Evolutionary conservation across 2,797 vertebrate genomes (phyloP).

Genomic region (Buceros bicornis): DNA sequence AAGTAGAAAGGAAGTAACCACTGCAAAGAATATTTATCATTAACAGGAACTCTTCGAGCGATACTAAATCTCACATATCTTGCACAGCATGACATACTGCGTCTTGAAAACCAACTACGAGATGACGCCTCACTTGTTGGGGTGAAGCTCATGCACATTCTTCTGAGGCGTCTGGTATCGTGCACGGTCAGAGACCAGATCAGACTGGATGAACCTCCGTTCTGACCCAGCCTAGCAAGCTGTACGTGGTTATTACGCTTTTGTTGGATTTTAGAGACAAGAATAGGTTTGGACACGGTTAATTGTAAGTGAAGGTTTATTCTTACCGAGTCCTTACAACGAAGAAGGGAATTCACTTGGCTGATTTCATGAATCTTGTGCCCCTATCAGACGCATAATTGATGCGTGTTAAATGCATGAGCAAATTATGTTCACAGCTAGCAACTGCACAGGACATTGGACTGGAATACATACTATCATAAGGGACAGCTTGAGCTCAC

Average conservation of each 20-base stretch:
- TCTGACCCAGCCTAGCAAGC: background rate
- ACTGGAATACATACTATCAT: background rate
- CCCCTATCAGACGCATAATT: background rate
- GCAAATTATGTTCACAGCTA: background rate
- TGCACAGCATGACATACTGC: background rate
- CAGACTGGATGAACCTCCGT: background rate
- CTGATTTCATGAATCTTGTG: background rate
- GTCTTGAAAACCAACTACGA: background rate
- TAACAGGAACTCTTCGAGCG: background rate
- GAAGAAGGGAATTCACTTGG: background rate
- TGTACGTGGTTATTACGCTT: background rate
- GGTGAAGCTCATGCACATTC: background rate
- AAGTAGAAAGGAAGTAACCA: background rate
- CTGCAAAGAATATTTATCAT: background rate
- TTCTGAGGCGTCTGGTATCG: background rate
- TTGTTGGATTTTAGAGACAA: background rate
- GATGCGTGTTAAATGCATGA: background rate
- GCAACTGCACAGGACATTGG: background rate
- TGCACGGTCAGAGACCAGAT: background rate
- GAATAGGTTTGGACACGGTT: background rate
- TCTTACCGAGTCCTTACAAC: background rate
- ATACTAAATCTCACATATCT: background rate
- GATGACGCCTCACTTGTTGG: background rate
- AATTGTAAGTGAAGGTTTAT: background rate
- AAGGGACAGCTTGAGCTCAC: background rate